phyloP scores from a whole-genome alignment of 2,888 invertebrate genomes.

The Sarcophaga variegata region DNA sequence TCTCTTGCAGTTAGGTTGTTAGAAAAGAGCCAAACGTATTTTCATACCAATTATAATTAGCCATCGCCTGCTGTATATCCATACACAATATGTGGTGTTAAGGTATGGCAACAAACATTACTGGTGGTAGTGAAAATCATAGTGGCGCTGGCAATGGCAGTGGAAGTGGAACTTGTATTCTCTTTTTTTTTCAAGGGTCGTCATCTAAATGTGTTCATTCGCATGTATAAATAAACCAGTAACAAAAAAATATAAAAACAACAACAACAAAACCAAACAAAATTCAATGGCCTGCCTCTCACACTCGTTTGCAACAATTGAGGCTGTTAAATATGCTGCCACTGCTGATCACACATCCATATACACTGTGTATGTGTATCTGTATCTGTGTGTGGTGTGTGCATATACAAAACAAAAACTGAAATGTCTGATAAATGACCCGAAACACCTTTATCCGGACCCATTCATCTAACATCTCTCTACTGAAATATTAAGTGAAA shows the following conservation, averaged over 20 bases:
- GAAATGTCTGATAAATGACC: constrained; percentile 78
- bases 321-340: background rate
- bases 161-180: background rate
- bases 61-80: background rate
- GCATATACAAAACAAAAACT: constrained; percentile 14
- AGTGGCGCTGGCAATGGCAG: background rate
- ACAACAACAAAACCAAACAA: background rate
- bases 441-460: constrained; percentile 76
- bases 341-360: background rate
- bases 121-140: background rate
- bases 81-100: background rate
- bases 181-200: constrained; percentile 3
- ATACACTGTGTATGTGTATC: background rate
- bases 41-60: background rate
- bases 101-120: background rate
- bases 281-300: constrained; percentile 12
- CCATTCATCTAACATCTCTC: constrained; percentile 59
- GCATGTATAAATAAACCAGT: constrained; percentile 34
- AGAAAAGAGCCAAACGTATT: too few species aligned
- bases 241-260: background rate
- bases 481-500: constrained; percentile 77
- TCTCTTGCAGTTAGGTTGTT: too few species aligned
- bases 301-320: background rate
- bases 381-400: background rate
- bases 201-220: constrained; percentile 14